phyloP scores from a whole-genome alignment of 2,888 invertebrate species.

The Ichneumon xanthorius region DNA sequence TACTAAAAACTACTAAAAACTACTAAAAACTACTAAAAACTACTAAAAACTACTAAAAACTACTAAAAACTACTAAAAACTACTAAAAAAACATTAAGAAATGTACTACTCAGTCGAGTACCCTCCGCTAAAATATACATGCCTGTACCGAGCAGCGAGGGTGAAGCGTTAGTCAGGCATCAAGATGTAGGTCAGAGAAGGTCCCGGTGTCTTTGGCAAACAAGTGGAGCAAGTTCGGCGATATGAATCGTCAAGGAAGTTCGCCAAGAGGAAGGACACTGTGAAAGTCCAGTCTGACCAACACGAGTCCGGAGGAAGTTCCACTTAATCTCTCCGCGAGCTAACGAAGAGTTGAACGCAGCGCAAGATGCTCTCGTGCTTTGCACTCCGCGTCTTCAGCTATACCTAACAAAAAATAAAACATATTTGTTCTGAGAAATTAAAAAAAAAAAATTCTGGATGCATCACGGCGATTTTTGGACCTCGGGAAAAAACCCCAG shows the following conservation, averaged over 20 bases:
- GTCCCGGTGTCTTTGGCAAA: constrained; percentile 46
- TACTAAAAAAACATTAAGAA: neutral
- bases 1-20: no score
- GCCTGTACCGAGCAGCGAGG: constrained; percentile 59
- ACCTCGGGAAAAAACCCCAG: constrained; percentile 4
- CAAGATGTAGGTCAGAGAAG: constrained; percentile 75
- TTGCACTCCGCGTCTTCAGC: neutral
- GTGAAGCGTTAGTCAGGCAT: constrained; percentile 78
- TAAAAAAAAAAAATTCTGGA: neutral
- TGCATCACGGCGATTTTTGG: constrained; percentile 10
- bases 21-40: no score
- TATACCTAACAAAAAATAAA: neutral
- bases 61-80: no score
- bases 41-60: no score
- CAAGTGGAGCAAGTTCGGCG: constrained; percentile 46
- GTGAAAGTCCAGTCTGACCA: neutral
- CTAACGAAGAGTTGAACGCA: neutral
- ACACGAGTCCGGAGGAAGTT: neutral
- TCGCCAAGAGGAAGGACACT: constrained; percentile 25
- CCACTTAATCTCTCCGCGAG: constrained; percentile 19
- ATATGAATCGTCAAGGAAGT: constrained; percentile 5
- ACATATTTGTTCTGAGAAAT: neutral
- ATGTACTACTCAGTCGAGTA: constrained; percentile 38
- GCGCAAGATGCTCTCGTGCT: neutral
- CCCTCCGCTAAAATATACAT: constrained; percentile 58